Base-by-base conservation (phyloP, 2,797 vertebrate species). In the Psittacula echo region DNA sequence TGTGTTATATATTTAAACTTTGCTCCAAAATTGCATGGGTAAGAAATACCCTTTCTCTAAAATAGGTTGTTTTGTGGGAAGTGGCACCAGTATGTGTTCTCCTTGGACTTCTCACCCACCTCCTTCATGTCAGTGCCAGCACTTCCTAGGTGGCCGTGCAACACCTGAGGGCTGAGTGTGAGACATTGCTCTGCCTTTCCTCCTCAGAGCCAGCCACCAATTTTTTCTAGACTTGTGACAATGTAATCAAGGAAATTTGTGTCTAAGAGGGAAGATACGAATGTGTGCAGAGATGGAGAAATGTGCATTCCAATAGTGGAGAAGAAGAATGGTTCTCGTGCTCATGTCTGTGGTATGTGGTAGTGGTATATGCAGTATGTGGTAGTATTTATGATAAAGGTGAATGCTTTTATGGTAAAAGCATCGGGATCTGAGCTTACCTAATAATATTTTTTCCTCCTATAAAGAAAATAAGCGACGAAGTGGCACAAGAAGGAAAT, bases 161-260 rank as follows among this genome's bases (percentile, higher is more conserved):
- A 32, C 16, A 22, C 34, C 24, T 0, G 0, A 12, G 37, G 27
- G 11, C 85, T 80, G 44, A 58, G 42, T 44, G 39, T 3, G 3
- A 13, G 41, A 10, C 30, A 14, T 56, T 2, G 10, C 27, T 71
- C 32, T 81, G 90, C 11, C 42, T 65, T 75, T 75, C 45, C 18
- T 72, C 24, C 58, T 89, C 62, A 39, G 37, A 48, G 22, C 27
- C 70, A 78, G 37, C 24, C 62, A 26, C 76, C 41, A 14, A 1
- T 87, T 85, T 87, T 53, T 50, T 61, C 1, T 7, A 75, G 64
- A 17, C 22, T 22, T 67, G 37, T 51, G 77, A 72, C 51, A 67
- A 54, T 41, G 41, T 39, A 14, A 8, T 45, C 60, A 6, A 12
- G 64, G 84, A 89, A 26, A 45, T 51, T 42, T 61, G 24, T 62